Evolutionary conservation across 2,888 invertebrate genomes (phyloP).

Genomic region (Polia nebulosa): DNA sequence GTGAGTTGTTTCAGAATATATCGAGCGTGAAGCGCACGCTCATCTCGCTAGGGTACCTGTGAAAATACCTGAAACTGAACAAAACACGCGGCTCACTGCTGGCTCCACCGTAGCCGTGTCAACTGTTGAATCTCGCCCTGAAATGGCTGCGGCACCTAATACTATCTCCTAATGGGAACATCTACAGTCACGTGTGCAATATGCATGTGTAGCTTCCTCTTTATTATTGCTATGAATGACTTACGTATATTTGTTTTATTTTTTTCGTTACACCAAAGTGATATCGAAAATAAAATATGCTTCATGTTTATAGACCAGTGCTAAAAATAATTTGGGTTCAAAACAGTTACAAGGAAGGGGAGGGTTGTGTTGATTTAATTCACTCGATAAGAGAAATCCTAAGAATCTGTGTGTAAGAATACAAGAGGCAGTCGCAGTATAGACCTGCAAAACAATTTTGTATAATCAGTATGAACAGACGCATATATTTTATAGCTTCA

Average conservation of each 20-base stretch:
- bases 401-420: conserved; percentile 68
- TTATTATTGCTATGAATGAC: conserved; percentile 64
- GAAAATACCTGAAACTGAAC: conserved; percentile 90
- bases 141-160: conserved; percentile 84
- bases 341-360: conserved; percentile 62
- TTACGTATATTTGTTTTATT: conserved; percentile 60
- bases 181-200: conserved; percentile 66
- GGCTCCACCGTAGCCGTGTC: conserved; percentile 89
- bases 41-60: conserved; percentile 86
- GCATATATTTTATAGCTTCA: conserved; percentile 49
- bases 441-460: conserved; percentile 88
- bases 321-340: conserved; percentile 58
- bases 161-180: conserved; percentile 80
- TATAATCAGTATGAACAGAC: conserved; percentile 71
- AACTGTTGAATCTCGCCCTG: conserved; percentile 91
- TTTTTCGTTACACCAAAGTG: conserved; percentile 59
- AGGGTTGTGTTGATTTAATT: conserved; percentile 52
- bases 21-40: conserved; percentile 86
- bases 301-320: conserved; percentile 61
- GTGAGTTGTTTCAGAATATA: conserved; percentile 86
- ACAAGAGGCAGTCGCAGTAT: conserved; percentile 80
- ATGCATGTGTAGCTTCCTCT: conserved; percentile 54
- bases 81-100: conserved; percentile 88
- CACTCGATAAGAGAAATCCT: conserved; percentile 61
- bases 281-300: conserved; percentile 60